Conservation (phyloP, 1,140 invertebrate genomes). For the Lasioglossum baleicum region DNA sequence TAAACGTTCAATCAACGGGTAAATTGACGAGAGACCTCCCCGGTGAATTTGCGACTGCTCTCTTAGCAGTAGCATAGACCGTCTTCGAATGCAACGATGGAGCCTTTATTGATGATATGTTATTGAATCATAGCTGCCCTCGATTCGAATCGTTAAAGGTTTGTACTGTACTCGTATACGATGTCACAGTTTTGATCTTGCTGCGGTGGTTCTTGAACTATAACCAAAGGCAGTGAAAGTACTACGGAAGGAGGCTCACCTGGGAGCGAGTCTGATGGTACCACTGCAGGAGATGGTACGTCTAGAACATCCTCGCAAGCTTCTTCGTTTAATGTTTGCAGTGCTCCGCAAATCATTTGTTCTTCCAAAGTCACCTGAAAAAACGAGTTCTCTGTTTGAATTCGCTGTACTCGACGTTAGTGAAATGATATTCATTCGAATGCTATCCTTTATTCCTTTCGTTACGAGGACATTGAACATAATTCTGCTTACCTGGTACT, state of each 20-base stretch:
- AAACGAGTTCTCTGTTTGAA: not conserved
- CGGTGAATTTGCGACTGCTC: not conserved
- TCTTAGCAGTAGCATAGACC: not conserved
- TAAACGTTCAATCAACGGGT: slow-evolving; percentile 19
- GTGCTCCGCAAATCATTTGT: slow-evolving; percentile 95
- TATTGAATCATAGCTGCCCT: not conserved
- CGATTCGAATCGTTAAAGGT: slow-evolving; percentile 59
- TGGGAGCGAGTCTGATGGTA: slow-evolving; percentile 74
- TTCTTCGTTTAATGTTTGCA: slow-evolving; percentile 95
- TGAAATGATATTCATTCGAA: not conserved
- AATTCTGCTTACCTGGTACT: slow-evolving; percentile 76
- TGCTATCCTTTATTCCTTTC: not conserved
- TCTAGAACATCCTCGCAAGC: slow-evolving; percentile 92
- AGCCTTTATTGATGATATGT: slow-evolving; percentile 17
- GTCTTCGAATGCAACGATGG: slow-evolving; percentile 19
- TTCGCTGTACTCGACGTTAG: not conserved
- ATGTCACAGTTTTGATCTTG: slow-evolving; percentile 76
- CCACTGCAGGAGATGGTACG: slow-evolving; percentile 74
- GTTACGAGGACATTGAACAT: not conserved
- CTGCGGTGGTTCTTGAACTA: slow-evolving; percentile 75
- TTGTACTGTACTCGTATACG: slow-evolving; percentile 68
- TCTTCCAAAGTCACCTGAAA: slow-evolving; percentile 93
- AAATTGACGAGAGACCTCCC: slow-evolving; percentile 21
- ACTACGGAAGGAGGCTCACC: slow-evolving; percentile 77
- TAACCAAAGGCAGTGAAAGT: slow-evolving; percentile 78